These are phyloP conservation scores for Drosophila busckii DNA, from an alignment of 1,140 invertebrate species.

Conservation along the genomic window DNA sequence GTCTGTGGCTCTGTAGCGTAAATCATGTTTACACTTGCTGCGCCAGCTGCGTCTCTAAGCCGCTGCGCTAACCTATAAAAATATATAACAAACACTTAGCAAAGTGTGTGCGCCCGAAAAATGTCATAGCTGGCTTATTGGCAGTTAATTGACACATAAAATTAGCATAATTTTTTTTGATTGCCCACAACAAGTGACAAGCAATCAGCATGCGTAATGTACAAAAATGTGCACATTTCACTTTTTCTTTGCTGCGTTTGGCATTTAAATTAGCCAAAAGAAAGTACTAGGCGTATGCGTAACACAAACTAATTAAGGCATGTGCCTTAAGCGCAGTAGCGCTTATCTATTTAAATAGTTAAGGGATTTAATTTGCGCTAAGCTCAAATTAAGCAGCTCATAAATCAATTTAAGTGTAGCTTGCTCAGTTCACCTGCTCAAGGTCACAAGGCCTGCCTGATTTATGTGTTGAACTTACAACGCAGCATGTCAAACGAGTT, in stretches of 20 bases:
- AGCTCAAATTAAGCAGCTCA: no score
- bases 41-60: slow-evolving; percentile 31
- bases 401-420: no score
- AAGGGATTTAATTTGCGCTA: no score
- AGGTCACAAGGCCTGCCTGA: no score
- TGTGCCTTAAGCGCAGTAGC: no score
- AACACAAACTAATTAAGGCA: no score
- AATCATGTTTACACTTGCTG: slow-evolving; percentile 75
- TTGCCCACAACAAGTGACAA: slow-evolving; percentile 37
- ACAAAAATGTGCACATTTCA: slow-evolving; percentile 48
- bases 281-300: no score
- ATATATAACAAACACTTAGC: no score
- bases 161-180: slow-evolving; percentile 72
- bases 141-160: slow-evolving; percentile 77
- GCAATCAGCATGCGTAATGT: slow-evolving; percentile 69
- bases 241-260: slow-evolving; percentile 24
- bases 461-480: no score
- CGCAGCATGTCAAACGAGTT: slow-evolving; percentile 35
- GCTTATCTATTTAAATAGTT: no score
- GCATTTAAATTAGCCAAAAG: slow-evolving; percentile 77
- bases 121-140: slow-evolving; percentile 61
- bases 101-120: no score
- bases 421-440: no score
- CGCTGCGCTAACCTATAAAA: slow-evolving; percentile 38
- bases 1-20: slow-evolving; percentile 59